A percentile compares a stretch with the other conserved stretches of the same genome.
These are phyloP conservation scores for Aleiodes sp. DNA, from an alignment of 1,140 invertebrate species.

Conservation along the genomic window DNA sequence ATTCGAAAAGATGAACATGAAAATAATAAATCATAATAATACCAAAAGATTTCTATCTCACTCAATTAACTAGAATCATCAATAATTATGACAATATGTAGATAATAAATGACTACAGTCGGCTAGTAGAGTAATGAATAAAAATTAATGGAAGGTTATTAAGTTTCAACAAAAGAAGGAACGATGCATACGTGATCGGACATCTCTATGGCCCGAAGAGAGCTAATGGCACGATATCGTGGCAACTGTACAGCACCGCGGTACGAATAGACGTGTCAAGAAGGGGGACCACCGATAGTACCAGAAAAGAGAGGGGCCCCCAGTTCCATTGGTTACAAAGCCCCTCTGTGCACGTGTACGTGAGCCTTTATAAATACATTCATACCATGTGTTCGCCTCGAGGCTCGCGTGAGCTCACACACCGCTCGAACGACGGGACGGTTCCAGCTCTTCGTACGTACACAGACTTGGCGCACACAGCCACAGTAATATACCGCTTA, in stretches of 20 bases:
- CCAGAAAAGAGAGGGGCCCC: constrained; percentile 6
- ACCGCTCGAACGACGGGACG: constrained; percentile 10
- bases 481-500: background rate
- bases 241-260: constrained; percentile 17
- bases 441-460: background rate
- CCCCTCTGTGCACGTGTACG: background rate
- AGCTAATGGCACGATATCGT: constrained; percentile 35
- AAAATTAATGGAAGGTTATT: constrained; percentile 37
- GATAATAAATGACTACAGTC: constrained; percentile 18
- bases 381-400: background rate
- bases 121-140: constrained; percentile 26
- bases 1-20: too few species aligned
- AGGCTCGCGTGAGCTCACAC: constrained; percentile 8
- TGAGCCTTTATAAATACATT: background rate
- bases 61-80: constrained; percentile 10
- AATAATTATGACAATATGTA: constrained; percentile 28
- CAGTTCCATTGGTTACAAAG: background rate
- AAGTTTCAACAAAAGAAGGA: constrained; percentile 34
- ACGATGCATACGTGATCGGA: constrained; percentile 27
- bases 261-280: background rate
- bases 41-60: background rate
- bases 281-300: constrained; percentile 21
- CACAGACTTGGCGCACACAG: background rate
- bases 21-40: constrained; percentile 1
- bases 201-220: constrained; percentile 15